Percentiles rank a stretch among this genome's conserved stretches.
Conservation (phyloP, 1,140 invertebrate species). For the Heliothis subflexa region DNA sequence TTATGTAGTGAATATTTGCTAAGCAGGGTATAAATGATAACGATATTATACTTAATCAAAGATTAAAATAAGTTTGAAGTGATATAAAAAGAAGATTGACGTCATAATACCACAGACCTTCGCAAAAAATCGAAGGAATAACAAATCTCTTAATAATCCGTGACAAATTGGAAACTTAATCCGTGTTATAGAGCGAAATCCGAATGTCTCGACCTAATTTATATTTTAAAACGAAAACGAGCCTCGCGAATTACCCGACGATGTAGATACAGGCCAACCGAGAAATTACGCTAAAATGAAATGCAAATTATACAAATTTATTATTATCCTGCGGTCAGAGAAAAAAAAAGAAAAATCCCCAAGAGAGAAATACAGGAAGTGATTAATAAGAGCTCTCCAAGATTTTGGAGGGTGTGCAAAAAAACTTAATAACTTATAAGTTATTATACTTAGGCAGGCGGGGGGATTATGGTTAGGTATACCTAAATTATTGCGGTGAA, state of each 20-base stretch:
- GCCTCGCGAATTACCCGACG: constrained; percentile 31
- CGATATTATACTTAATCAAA: not conserved
- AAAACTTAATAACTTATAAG: constrained; percentile 47
- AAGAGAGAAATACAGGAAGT: constrained; percentile 63
- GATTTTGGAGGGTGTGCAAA: constrained; percentile 24
- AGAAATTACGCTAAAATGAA: constrained; percentile 69
- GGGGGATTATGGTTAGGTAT: not conserved
- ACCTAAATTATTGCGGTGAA: not conserved
- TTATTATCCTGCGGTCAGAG: constrained; percentile 76
- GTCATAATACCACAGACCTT: constrained; percentile 13
- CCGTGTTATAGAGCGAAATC: constrained; percentile 32
- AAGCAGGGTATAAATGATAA: too few relatives aligned
- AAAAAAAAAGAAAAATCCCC: constrained; percentile 66
- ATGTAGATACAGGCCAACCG: constrained; percentile 60
- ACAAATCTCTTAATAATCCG: constrained; percentile 46
- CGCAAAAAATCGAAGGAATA: constrained; percentile 24
- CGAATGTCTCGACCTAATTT: constrained; percentile 48
- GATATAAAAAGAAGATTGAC: constrained; percentile 34
- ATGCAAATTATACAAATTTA: constrained; percentile 83
- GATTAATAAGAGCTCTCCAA: constrained; percentile 68
- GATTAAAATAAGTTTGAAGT: constrained; percentile 1
- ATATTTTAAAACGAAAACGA: constrained; percentile 51
- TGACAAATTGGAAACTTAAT: constrained; percentile 49
- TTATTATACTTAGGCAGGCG: not conserved
- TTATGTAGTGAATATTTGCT: not conserved